Conservation (phyloP, 2,113 vertebrate genomes). For the Hystrix brachyura region DNA sequence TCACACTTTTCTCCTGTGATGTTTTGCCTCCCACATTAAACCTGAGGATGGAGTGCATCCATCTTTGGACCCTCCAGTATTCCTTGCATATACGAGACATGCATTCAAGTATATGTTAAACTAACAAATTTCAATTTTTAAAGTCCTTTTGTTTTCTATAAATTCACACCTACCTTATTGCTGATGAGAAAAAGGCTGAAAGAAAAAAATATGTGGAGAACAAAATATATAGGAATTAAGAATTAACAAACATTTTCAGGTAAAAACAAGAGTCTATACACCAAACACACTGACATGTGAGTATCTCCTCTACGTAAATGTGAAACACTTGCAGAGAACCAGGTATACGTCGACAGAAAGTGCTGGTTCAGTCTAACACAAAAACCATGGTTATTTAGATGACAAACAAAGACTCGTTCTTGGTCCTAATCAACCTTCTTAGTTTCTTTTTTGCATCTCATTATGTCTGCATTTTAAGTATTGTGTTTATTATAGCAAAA, state of each 20-base stretch:
- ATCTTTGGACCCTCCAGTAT: not conserved
- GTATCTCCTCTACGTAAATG: constrained; percentile 11
- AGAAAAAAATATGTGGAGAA: constrained; percentile 30
- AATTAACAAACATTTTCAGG: not conserved
- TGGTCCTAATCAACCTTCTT: not conserved
- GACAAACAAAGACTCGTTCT: constrained; percentile 18
- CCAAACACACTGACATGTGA: not conserved
- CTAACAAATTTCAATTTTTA: constrained; percentile 25
- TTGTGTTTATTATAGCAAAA: constrained; percentile 10
- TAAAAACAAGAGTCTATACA: constrained; percentile 5
- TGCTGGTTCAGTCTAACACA: not conserved
- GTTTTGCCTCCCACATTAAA: not conserved
- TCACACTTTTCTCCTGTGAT: not conserved
- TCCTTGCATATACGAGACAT: not conserved
- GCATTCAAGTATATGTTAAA: not conserved
- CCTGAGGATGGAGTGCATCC: not conserved
- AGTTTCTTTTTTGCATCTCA: not conserved
- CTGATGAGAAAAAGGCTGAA: not conserved
- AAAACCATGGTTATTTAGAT: constrained; percentile 36
- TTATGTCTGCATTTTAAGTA: constrained; percentile 49
- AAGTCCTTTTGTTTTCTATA: constrained; percentile 31
- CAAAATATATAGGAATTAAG: constrained; percentile 4
- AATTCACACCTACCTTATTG: not conserved
- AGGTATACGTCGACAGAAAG: not conserved
- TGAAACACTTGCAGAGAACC: not conserved